These are phyloP conservation scores for Drosophila equinoxialis DNA, from an alignment of 1,140 invertebrate species.

Conservation along the genomic window DNA sequence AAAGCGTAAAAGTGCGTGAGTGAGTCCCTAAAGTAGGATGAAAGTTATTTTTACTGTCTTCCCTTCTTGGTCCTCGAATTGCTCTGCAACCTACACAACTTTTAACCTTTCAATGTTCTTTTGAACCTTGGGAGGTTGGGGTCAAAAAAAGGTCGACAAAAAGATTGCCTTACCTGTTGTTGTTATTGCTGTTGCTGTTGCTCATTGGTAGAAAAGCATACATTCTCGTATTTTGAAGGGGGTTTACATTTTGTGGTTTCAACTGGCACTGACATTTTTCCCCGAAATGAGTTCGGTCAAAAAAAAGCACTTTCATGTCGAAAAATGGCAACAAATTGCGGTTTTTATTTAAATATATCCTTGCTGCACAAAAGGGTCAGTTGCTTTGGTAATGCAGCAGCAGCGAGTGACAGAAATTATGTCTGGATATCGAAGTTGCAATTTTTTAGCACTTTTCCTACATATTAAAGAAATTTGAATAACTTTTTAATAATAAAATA, in stretches of 20 bases:
- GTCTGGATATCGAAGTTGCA: no score
- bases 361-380: constrained; percentile 23
- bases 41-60: constrained; percentile 38
- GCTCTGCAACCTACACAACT: no score
- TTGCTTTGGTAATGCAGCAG: no score
- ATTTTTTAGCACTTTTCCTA: no score
- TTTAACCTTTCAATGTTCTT: constrained; percentile 12
- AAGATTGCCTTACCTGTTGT: not conserved
- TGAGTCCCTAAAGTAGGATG: constrained; percentile 39
- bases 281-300: constrained; percentile 33
- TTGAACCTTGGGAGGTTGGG: not conserved
- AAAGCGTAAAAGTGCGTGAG: constrained; percentile 68
- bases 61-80: not conserved
- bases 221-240: constrained; percentile 43
- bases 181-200: not conserved
- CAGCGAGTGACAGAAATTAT: no score
- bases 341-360: constrained; percentile 24
- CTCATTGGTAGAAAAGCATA: constrained; percentile 24
- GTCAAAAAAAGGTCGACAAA: not conserved
- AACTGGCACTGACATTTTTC: constrained; percentile 59
- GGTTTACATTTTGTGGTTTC: constrained; percentile 53
- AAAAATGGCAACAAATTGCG: constrained; percentile 44
- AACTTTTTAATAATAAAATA: no score
- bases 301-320: constrained; percentile 33
- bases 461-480: no score